Percentiles rank a stretch among this genome's conserved stretches.
Evolutionary conservation across 2,888 invertebrate genomes (phyloP).

Genomic region (Nudaria mundana): DNA sequence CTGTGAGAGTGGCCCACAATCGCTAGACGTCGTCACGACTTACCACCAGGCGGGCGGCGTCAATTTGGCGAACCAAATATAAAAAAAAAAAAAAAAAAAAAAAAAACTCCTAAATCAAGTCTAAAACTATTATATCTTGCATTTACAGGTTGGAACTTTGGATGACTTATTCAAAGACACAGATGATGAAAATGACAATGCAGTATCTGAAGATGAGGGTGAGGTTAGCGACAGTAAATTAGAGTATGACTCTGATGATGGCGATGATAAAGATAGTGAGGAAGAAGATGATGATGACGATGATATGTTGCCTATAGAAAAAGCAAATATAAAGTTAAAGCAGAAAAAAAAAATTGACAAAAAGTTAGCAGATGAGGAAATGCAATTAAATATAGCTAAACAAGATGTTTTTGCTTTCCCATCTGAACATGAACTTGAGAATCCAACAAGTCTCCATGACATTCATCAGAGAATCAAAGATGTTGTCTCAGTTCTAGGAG

Average conservation of each 20-base stretch:
- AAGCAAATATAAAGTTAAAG: conserved; percentile 88
- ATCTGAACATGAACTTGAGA: conserved; percentile 86
- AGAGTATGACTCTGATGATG: conserved; percentile 62
- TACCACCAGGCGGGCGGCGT: too few species aligned
- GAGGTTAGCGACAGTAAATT: conserved; percentile 44
- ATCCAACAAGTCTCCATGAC: conserved; percentile 88
- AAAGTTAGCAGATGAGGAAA: conserved; percentile 89
- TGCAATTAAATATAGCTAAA: conserved; percentile 89
- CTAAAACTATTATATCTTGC: not conserved
- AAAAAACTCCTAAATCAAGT: too few species aligned
- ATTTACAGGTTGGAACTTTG: conserved; percentile 68
- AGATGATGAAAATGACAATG: conserved; percentile 59
- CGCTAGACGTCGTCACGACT: too few species aligned
- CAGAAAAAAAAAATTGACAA: conserved; percentile 86
- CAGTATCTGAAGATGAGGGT: conserved; percentile 56
- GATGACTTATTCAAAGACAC: conserved; percentile 79
- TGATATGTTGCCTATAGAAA: conserved; percentile 93
- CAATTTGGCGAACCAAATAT: too few species aligned
- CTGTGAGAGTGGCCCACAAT: too few species aligned
- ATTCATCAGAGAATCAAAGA: conserved; percentile 95
- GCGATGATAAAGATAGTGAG: conserved; percentile 51
- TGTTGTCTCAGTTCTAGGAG: conserved; percentile 87
- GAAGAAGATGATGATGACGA: conserved; percentile 74
- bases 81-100: too few species aligned
- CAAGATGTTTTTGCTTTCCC: conserved; percentile 91